Conservation (phyloP, 1,140 invertebrate species). For the Eueides isabella region DNA sequence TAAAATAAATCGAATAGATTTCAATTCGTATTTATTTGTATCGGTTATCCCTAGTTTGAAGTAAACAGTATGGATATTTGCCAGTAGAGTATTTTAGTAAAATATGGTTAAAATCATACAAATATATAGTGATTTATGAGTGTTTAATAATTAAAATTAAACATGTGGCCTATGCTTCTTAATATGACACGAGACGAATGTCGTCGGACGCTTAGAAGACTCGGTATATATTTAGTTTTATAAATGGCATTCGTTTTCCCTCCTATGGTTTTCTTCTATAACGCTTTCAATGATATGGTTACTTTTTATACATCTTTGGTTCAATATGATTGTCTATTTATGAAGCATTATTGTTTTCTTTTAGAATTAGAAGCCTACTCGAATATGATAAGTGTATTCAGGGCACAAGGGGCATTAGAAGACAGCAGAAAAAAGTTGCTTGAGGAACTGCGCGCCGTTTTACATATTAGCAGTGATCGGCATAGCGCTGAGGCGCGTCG, state of each 20-base stretch:
- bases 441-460: conserved; percentile 89
- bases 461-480: conserved; percentile 94
- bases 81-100: conserved; percentile 76
- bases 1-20: conserved; percentile 10
- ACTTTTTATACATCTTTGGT: conserved; percentile 40
- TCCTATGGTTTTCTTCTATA: conserved; percentile 73
- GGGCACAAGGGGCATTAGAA: conserved; percentile 94
- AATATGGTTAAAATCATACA: conserved; percentile 78
- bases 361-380: conserved; percentile 96
- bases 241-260: conserved; percentile 80
- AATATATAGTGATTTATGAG: conserved; percentile 63
- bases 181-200: conserved; percentile 89
- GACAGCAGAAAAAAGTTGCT: conserved; percentile 92
- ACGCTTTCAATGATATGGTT: conserved; percentile 42
- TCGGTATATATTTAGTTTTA: conserved; percentile 86
- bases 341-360: conserved; percentile 61
- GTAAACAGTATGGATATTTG: conserved; percentile 83
- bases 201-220: conserved; percentile 90
- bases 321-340: conserved; percentile 18
- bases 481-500: conserved; percentile 94
- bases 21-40: conserved; percentile 35
- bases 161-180: conserved; percentile 79
- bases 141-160: conserved; percentile 60
- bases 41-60: conserved; percentile 62
- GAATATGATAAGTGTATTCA: conserved; percentile 92